These are phyloP conservation scores for Lepidocyrtinus sp. DNA, from an alignment of 2,888 invertebrate species.

Conservation along the genomic window DNA sequence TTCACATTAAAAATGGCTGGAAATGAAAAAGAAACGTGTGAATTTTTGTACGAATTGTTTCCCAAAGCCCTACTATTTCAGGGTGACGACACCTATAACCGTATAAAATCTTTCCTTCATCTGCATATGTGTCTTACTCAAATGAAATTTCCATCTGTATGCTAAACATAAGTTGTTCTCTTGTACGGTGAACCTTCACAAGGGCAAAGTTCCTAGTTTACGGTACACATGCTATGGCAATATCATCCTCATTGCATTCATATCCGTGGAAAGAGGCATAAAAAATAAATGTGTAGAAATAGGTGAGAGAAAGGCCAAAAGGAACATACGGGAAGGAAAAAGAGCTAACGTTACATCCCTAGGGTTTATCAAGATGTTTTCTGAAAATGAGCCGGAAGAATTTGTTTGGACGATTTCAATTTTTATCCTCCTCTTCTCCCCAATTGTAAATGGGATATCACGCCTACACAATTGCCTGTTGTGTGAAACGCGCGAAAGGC, in stretches of 20 bases:
- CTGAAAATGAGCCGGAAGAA: conserved; percentile 62
- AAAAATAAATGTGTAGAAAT: conserved; percentile 21
- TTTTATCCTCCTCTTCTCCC: conserved; percentile 52
- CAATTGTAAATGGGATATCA: conserved; percentile 62
- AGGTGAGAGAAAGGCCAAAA: conserved; percentile 16
- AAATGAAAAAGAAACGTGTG: too few relatives aligned
- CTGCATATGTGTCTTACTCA: too few relatives aligned
- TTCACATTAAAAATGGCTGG: too few relatives aligned
- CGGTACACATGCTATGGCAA: conserved; percentile 4
- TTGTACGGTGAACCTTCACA: too few relatives aligned
- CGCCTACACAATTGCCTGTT: conserved; percentile 56
- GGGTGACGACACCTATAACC: too few relatives aligned
- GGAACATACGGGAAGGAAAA: conserved; percentile 3
- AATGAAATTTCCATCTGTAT: too few relatives aligned
- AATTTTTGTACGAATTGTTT: too few relatives aligned
- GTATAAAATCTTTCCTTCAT: too few relatives aligned
- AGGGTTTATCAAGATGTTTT: conserved; percentile 56
- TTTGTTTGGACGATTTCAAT: conserved; percentile 63
- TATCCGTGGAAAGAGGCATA: background rate
- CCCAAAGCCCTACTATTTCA: too few relatives aligned
- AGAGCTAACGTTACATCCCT: conserved; percentile 18
- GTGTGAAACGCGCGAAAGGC: conserved; percentile 25
- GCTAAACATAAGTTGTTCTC: too few relatives aligned
- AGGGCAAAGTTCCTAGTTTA: background rate
- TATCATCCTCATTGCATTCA: background rate